phyloP scores from a whole-genome alignment of 2,888 invertebrate genomes.

The Fragum whitleyi region DNA sequence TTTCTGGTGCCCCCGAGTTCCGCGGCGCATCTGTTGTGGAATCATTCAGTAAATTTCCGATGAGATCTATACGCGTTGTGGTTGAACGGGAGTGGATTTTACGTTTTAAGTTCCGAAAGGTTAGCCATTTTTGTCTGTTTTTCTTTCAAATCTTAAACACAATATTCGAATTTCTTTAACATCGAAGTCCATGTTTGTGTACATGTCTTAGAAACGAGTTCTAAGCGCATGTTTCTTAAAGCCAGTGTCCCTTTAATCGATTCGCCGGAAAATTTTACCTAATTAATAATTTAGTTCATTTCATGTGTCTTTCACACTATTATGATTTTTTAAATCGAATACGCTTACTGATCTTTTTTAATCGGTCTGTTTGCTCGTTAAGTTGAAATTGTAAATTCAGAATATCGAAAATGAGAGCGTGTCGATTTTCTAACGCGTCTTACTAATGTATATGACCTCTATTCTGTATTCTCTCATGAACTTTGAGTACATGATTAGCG shows the following conservation, averaged over 20 bases:
- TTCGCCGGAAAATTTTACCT: neutral
- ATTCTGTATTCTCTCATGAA: neutral
- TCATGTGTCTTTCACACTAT: neutral
- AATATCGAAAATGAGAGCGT: too few relatives aligned
- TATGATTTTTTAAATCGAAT: too few relatives aligned
- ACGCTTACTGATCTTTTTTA: too few relatives aligned
- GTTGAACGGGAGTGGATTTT: neutral
- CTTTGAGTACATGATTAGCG: neutral
- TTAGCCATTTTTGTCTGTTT: neutral
- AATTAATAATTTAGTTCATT: neutral
- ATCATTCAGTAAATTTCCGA: conserved; percentile 13
- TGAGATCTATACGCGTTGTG: neutral
- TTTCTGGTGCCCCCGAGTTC: neutral
- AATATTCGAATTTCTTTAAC: neutral
- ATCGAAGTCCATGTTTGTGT: neutral
- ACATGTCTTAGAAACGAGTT: neutral
- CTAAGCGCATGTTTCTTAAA: neutral
- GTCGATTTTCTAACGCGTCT: too few relatives aligned
- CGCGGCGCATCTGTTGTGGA: neutral
- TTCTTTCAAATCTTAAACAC: neutral
- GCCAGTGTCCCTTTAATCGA: neutral
- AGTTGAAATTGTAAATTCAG: too few relatives aligned
- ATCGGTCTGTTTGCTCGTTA: too few relatives aligned
- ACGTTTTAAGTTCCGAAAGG: neutral
- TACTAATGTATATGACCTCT: neutral